Percentiles rank a stretch among this genome's conserved stretches.
These are phyloP conservation scores for Alloplasta piceator DNA, from an alignment of 2,888 invertebrate species.

Conservation along the genomic window DNA sequence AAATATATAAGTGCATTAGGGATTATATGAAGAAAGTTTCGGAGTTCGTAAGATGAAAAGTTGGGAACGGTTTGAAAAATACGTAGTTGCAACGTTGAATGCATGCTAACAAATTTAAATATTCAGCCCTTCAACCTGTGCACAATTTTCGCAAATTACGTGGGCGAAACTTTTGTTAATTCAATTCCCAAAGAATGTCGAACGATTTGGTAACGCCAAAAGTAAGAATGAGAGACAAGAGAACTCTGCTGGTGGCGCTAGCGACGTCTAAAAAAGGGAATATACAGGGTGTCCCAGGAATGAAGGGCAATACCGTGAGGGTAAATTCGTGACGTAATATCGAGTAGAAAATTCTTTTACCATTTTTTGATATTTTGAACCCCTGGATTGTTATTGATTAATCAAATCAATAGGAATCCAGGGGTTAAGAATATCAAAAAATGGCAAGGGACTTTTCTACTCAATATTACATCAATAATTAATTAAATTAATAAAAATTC, in stretches of 20 bases:
- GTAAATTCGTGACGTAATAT: too few species aligned
- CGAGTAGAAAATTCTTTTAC: too few species aligned
- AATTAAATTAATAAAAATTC: too few species aligned
- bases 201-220: slow-evolving; percentile 69
- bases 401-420: too few species aligned
- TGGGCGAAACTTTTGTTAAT: slow-evolving; percentile 69
- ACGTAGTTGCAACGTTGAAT: slow-evolving; percentile 46
- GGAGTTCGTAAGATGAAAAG: slow-evolving; percentile 48
- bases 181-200: slow-evolving; percentile 74
- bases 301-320: too few species aligned
- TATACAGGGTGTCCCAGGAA: too few species aligned
- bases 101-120: slow-evolving; percentile 62
- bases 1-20: not conserved
- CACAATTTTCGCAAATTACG: slow-evolving; percentile 66
- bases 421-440: too few species aligned
- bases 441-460: too few species aligned
- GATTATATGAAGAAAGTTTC: slow-evolving; percentile 57
- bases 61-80: slow-evolving; percentile 49
- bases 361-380: too few species aligned
- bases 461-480: too few species aligned
- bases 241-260: not conserved
- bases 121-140: slow-evolving; percentile 47
- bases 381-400: too few species aligned
- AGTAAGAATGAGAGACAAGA: slow-evolving; percentile 3
- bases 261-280: not conserved